A percentile compares a stretch with the other conserved stretches of the same genome.
phyloP scores from a whole-genome alignment of 2,888 invertebrate genomes.

The Agrotis clavis region DNA sequence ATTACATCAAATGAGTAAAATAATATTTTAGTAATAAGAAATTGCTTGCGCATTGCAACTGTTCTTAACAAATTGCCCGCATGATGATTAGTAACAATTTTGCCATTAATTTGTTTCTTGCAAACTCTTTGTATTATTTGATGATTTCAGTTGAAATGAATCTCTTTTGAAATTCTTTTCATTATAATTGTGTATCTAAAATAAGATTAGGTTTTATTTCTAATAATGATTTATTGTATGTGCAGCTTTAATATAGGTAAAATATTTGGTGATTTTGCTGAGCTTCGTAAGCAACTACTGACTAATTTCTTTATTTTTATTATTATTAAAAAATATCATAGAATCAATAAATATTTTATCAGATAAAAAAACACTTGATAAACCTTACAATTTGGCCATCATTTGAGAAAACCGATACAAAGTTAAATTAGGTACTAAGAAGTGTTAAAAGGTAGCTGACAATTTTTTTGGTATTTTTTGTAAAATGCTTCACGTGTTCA shows the following conservation, averaged over 20 bases:
- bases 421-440: conserved; percentile 1
- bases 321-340: too few species aligned
- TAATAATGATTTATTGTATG: too few species aligned
- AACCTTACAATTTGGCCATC: neutral
- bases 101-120: neutral
- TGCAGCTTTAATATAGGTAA: too few species aligned
- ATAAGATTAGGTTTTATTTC: too few species aligned
- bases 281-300: too few species aligned
- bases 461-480: too few species aligned
- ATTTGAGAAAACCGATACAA: conserved; percentile 12
- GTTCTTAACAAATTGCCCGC: neutral
- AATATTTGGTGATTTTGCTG: too few species aligned
- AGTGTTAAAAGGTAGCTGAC: too few species aligned
- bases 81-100: neutral
- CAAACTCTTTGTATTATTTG: neutral
- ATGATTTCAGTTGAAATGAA: neutral
- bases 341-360: neutral
- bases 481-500: too few species aligned
- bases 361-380: neutral
- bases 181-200: neutral
- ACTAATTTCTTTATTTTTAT: too few species aligned
- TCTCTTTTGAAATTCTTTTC: neutral
- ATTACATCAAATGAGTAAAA: neutral
- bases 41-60: neutral
- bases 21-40: neutral